phyloP scores from a whole-genome alignment of 2,888 invertebrate species.

The Therioaphis trifolii region DNA sequence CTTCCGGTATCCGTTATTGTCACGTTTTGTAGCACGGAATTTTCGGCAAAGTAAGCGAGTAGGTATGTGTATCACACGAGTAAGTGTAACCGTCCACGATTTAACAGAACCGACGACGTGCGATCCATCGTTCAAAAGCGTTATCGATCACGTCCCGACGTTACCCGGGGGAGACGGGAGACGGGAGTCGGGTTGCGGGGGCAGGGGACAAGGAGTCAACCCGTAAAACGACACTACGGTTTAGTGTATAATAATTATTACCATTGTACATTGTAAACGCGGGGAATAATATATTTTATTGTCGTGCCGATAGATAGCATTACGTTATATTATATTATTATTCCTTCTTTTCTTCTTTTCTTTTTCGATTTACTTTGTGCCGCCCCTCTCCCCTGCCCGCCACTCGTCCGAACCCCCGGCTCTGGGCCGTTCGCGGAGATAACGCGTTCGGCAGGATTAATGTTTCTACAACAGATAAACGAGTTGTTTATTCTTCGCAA shows the following conservation, averaged over 20 bases:
- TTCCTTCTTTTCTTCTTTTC: background rate
- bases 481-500: constrained; percentile 57
- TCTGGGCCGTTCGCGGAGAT: constrained; percentile 19
- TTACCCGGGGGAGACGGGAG: background rate
- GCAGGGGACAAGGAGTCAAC: no score
- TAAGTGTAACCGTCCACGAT: no score
- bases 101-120: no score
- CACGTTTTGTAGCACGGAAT: background rate
- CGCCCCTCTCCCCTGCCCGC: background rate
- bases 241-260: background rate
- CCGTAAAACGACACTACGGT: background rate
- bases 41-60: no score
- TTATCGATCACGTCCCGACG: no score
- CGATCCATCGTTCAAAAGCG: no score
- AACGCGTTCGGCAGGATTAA: constrained; percentile 50
- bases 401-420: background rate
- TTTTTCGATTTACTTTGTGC: constrained; percentile 45
- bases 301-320: background rate
- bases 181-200: no score
- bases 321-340: background rate
- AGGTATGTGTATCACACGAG: no score
- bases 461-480: constrained; percentile 50
- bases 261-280: background rate
- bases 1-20: constrained; percentile 32
- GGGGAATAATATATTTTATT: background rate